Conservation (phyloP, 2,113 vertebrate genomes). For the Poeciliopsis occidentalis region DNA sequence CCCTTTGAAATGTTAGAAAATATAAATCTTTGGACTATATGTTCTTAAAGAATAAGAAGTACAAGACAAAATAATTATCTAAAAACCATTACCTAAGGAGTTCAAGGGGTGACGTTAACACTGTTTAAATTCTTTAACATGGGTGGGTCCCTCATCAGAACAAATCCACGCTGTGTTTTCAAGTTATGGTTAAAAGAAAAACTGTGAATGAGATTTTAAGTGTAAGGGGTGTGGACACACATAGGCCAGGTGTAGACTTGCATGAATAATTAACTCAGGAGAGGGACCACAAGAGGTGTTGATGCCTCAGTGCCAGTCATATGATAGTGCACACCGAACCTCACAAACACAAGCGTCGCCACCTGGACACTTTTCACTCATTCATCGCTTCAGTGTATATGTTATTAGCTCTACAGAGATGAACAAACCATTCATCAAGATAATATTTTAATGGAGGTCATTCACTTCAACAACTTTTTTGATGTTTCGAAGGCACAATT, state of each 20-base stretch:
- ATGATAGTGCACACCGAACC: conserved; percentile 21
- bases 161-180: not conserved
- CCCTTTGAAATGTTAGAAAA: too few species aligned
- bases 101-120: not conserved
- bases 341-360: not conserved
- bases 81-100: not conserved
- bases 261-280: conserved; percentile 56
- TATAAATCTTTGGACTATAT: too few species aligned
- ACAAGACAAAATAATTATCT: not conserved
- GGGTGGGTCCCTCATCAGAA: not conserved
- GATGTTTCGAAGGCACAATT: conserved; percentile 3
- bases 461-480: not conserved
- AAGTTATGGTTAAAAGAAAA: conserved; percentile 29
- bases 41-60: too few species aligned
- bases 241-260: conserved; percentile 24
- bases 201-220: conserved; percentile 20
- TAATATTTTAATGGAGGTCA: not conserved
- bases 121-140: not conserved
- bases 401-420: not conserved
- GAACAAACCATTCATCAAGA: not conserved
- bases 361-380: not conserved
- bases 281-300: conserved; percentile 35
- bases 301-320: conserved; percentile 26
- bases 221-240: conserved; percentile 16
- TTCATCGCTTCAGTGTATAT: not conserved